Conservation (phyloP, 2,113 vertebrate species). For the Sylvia atricapilla region DNA sequence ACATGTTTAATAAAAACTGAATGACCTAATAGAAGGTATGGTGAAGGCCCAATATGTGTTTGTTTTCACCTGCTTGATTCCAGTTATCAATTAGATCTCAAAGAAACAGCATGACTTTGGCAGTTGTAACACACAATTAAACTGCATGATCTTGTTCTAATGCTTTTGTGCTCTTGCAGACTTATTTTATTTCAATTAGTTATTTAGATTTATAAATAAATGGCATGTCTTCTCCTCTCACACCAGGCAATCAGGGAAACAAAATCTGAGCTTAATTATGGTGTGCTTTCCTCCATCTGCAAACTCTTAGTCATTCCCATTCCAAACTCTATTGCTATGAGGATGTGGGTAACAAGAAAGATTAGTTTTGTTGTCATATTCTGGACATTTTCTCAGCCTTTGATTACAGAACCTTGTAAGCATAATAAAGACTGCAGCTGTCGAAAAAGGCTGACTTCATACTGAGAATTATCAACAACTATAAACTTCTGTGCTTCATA, state of each 20-base stretch:
- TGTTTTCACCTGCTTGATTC: constrained; percentile 14
- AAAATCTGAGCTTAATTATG: constrained; percentile 38
- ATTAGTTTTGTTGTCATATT: background rate
- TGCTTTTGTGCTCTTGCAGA: background rate
- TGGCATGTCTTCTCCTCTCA: background rate
- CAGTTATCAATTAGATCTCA: constrained; percentile 8
- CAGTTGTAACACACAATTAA: constrained; percentile 6
- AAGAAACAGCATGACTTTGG: background rate
- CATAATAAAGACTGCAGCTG: background rate
- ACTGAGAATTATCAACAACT: background rate
- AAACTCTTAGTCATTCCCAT: constrained; percentile 1
- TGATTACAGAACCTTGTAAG: background rate
- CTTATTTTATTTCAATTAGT: constrained; percentile 24
- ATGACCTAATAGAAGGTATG: background rate
- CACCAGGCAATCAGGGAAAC: constrained; percentile 9
- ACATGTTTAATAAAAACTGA: background rate
- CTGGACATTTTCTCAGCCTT: background rate
- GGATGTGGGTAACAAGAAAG: background rate
- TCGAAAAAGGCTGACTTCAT: background rate
- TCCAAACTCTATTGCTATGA: background rate
- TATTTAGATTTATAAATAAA: constrained; percentile 41
- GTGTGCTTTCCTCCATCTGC: background rate
- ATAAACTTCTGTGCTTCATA: background rate
- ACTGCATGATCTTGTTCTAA: background rate
- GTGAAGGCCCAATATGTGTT: background rate